Conservation (phyloP, 2,797 vertebrate genomes). For the Lycodopsis pacificus region DNA sequence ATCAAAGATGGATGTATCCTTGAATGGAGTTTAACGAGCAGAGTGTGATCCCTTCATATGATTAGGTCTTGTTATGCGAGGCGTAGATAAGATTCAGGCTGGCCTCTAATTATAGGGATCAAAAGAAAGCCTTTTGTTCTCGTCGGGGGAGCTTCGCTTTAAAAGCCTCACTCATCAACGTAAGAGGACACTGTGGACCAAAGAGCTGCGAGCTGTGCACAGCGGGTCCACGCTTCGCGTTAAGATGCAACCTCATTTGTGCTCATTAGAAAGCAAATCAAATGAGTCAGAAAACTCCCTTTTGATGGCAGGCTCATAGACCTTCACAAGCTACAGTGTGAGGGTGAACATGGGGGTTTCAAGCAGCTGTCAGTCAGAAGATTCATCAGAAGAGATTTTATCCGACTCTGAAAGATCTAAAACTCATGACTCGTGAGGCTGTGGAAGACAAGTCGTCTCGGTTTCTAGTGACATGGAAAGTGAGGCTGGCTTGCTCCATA, state of each 20-base stretch:
- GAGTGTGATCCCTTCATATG: conserved; percentile 33
- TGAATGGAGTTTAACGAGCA: conserved; percentile 46
- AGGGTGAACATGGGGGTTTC: conserved; percentile 13
- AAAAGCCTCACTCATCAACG: conserved; percentile 49
- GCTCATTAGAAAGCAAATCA: conserved; percentile 52
- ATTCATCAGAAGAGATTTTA: conserved; percentile 16
- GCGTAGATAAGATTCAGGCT: conserved; percentile 29
- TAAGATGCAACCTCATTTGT: conserved; percentile 43
- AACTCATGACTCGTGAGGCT: conserved; percentile 12
- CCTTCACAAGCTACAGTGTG: not conserved
- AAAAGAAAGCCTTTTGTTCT: conserved; percentile 63
- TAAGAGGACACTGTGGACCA: conserved; percentile 37
- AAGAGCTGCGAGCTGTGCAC: conserved; percentile 16
- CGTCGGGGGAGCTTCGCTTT: conserved; percentile 40
- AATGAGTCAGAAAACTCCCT: conserved; percentile 29
- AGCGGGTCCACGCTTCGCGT: conserved; percentile 11
- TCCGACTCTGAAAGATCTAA: conserved; percentile 16
- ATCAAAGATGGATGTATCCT: conserved; percentile 29
- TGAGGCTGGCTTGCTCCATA: not conserved
- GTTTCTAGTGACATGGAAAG: conserved; percentile 1
- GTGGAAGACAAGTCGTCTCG: not conserved
- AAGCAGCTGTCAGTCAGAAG: conserved; percentile 25
- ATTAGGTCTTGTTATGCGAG: conserved; percentile 43
- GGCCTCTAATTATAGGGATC: conserved; percentile 63
- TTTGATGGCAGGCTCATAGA: conserved; percentile 25